Evolutionary conservation across 1,140 invertebrate species (phyloP).

Genomic region (Uloborus diversus): DNA sequence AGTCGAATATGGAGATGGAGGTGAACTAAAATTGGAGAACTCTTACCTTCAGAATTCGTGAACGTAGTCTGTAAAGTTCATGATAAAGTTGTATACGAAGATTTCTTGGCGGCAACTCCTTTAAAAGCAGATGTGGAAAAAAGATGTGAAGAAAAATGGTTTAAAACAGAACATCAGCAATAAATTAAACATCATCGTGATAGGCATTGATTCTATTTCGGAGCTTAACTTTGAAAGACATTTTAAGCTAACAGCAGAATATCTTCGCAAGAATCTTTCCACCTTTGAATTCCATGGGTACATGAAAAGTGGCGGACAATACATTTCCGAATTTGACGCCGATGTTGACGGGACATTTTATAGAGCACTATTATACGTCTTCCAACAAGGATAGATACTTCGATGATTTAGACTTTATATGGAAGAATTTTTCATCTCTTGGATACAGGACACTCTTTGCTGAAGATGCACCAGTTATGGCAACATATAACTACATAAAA

Average conservation of each 20-base stretch:
- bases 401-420: conserved; percentile 47
- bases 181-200: conserved; percentile 64
- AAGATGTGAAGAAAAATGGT: background rate
- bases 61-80: background rate
- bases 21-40: background rate
- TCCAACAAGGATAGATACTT: conserved; percentile 21
- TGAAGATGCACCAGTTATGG: conserved; percentile 79
- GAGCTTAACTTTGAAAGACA: conserved; percentile 70
- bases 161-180: background rate
- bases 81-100: background rate
- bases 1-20: background rate
- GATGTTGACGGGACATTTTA: conserved; percentile 63
- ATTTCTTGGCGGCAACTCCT: background rate
- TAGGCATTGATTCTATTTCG: conserved; percentile 72
- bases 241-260: conserved; percentile 67
- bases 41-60: background rate
- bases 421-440: conserved; percentile 32
- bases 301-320: conserved; percentile 67
- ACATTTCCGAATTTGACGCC: conserved; percentile 67
- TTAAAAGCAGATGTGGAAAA: conserved; percentile 11
- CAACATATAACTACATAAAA: conserved; percentile 83
- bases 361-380: conserved; percentile 34
- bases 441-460: conserved; percentile 75
- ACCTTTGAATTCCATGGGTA: conserved; percentile 64
- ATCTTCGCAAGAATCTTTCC: conserved; percentile 63